Base-by-base conservation (phyloP, 1,140 invertebrate species). In the Brachionus rubens region DNA sequence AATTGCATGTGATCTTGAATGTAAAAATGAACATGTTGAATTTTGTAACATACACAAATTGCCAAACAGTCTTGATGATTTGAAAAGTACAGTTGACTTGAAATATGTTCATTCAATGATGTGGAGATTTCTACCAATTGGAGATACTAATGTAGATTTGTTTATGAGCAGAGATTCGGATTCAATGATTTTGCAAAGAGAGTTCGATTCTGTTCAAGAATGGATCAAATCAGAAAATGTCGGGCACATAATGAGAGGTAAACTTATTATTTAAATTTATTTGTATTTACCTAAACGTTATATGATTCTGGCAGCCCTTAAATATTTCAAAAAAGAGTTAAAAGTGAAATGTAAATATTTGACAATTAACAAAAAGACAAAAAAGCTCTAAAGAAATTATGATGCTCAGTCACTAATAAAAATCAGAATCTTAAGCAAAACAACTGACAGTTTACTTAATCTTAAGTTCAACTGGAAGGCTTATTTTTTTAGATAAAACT, bases 161-260 rank as follows among this genome's bases (percentile, higher is more conserved):
- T 56, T 54, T 41, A 33, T 40, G 26, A 54, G 47, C 19, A 24
- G 70, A 41, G 70, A 75, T 43, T 40, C 33, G 28, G 70, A 75
- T 46, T 75, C 70, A 6, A 21, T 36, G 16, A 75, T 75, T 16
- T 19, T 56, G 2, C 40, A 75, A 21, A 7, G 70, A 26, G 70
- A 75, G 46, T 19, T 36, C 3, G 48, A 52, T n/a, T 19, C 48
- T 10, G 70, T 75, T 54, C 33, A 54, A 48, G 48, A 40, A 26
- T 75, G 48, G 48, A 3, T 75, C 7, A 54, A 40, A 7, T 54
- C 70, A 3, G 16, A 54, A n/a, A 26, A 19, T 33, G 9, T 40
- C 19, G 48, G 10, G 26, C 70, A 75, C 28, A 75, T 75, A n/a
- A 75, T 75, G 47, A 46, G 70, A 48, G 65, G 65, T 68, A 26